These are phyloP conservation scores for Chelonus insularis DNA, from an alignment of 1,140 invertebrate genomes.

Conservation along the genomic window DNA sequence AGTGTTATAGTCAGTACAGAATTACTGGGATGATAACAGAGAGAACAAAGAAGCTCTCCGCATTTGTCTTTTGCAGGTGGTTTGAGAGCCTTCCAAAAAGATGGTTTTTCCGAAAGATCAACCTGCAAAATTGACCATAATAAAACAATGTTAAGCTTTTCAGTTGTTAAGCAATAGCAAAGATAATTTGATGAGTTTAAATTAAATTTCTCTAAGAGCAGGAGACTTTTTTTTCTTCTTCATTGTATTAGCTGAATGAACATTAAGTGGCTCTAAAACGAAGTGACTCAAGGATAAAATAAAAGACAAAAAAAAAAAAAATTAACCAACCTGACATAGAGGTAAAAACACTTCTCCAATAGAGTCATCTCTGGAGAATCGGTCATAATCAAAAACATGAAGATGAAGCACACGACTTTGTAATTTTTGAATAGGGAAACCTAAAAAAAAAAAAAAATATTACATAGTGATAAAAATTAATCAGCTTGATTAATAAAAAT, in stretches of 20 bases:
- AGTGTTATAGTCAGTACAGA: conserved; percentile 84
- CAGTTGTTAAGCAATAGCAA: too few species aligned
- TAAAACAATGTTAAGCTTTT: too few species aligned
- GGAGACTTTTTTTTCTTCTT: too few species aligned
- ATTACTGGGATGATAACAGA: conserved; percentile 91
- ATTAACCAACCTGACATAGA: conserved; percentile 76
- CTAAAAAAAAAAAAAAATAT: conserved; percentile 47
- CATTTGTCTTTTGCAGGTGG: conserved; percentile 90
- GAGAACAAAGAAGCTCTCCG: conserved; percentile 85
- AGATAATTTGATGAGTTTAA: too few species aligned
- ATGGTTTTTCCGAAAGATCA: conserved; percentile 87
- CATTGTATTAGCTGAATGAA: too few species aligned
- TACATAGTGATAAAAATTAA: too few species aligned
- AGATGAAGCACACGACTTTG: conserved; percentile 90
- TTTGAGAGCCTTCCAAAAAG: conserved; percentile 90
- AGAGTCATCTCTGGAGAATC: conserved; percentile 92
- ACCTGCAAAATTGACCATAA: conserved; percentile 68
- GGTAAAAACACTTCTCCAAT: conserved; percentile 96
- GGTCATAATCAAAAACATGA: conserved; percentile 94
- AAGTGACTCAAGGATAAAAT: too few species aligned
- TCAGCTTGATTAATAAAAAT: too few species aligned
- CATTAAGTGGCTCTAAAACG: too few species aligned
- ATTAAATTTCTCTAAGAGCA: too few species aligned
- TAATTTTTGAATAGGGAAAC: conserved; percentile 90
- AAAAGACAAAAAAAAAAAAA: too few species aligned